Conservation (phyloP, 2,113 vertebrate genomes). For the Callithrix jacchus region DNA sequence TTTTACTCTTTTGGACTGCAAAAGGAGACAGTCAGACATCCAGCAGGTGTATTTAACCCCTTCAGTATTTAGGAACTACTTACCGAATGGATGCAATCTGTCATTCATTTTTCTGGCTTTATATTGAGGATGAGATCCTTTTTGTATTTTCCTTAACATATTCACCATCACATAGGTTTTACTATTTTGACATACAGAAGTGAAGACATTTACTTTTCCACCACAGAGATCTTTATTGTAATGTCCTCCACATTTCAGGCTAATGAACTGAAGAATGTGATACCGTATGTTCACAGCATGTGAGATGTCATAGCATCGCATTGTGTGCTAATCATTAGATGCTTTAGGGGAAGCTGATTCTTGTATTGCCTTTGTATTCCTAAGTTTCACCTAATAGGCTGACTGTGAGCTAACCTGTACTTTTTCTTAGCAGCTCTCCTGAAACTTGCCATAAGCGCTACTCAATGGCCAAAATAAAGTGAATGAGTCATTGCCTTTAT, state of each 20-base stretch:
- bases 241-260: background rate
- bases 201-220: background rate
- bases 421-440: background rate
- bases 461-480: background rate
- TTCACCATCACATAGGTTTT: background rate
- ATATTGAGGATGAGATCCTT: background rate
- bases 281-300: background rate
- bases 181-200: background rate
- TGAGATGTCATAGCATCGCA: rapidly evolving
- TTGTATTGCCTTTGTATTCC: background rate
- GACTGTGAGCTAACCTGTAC: background rate
- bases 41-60: rapidly evolving
- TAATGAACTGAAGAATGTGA: background rate
- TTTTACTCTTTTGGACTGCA: background rate
- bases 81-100: background rate
- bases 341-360: background rate
- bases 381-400: background rate
- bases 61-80: background rate
- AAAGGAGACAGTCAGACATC: rapidly evolving
- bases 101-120: background rate
- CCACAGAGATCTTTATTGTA: background rate
- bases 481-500: background rate
- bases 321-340: background rate
- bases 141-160: background rate
- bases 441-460: rapidly evolving